These are phyloP conservation scores for Lucilia sericata DNA, from an alignment of 1,140 invertebrate species.

Conservation along the genomic window DNA sequence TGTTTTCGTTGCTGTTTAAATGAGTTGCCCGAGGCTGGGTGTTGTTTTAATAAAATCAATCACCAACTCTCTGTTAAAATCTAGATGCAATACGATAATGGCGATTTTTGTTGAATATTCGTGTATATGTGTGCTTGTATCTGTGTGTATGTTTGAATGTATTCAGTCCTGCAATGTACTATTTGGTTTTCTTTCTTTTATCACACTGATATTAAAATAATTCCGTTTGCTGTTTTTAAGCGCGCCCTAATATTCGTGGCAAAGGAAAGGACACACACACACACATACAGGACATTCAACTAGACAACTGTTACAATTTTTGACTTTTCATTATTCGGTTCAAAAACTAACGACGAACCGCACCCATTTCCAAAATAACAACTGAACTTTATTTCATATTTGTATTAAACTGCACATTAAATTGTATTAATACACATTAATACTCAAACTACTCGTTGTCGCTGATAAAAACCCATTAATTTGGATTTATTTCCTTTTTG, in stretches of 20 bases:
- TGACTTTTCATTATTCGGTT: neutral
- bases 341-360: neutral
- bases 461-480: neutral
- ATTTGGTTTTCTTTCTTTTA: neutral
- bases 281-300: neutral
- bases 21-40: neutral
- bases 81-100: conserved; percentile 8
- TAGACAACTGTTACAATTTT: neutral
- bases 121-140: neutral
- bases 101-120: neutral
- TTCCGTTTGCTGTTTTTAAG: neutral
- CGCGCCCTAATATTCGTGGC: neutral
- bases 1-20: neutral
- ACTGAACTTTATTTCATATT: neutral
- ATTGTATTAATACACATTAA: too few species aligned
- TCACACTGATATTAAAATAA: neutral
- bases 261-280: neutral
- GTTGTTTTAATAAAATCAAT: conserved; percentile 14
- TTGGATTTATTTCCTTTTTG: neutral
- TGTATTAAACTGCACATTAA: too few species aligned
- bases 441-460: too few species aligned
- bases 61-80: neutral
- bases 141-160: too few species aligned
- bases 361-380: neutral
- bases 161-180: too few species aligned